These are phyloP conservation scores for Labroides dimidiatus DNA, from an alignment of 2,797 vertebrate species.

Conservation along the genomic window DNA sequence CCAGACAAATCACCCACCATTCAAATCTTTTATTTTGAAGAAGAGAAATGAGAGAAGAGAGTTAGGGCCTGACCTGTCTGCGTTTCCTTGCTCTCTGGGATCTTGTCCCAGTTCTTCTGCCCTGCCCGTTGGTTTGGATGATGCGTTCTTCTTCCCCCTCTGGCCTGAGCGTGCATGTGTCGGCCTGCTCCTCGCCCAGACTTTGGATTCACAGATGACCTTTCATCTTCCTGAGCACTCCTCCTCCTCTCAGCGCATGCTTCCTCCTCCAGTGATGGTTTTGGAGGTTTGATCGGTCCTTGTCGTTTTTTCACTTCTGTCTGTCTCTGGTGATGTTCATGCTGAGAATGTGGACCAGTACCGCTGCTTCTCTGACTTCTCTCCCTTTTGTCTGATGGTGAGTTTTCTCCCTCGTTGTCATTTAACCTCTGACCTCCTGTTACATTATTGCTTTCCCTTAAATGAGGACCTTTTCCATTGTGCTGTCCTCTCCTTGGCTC, in stretches of 20 bases:
- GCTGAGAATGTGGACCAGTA: conserved; percentile 48
- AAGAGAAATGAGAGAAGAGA: neutral
- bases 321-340: conserved; percentile 41
- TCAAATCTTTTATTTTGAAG: neutral
- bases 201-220: conserved; percentile 51
- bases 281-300: conserved; percentile 82
- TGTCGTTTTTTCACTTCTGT: conserved; percentile 69
- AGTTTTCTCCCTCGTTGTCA: conserved; percentile 44
- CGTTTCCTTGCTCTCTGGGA: conserved; percentile 95
- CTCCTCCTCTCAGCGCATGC: conserved; percentile 40
- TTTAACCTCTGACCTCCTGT: conserved; percentile 50
- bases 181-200: conserved; percentile 75
- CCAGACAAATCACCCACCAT: neutral
- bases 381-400: conserved; percentile 34
- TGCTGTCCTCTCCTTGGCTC: conserved; percentile 81
- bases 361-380: conserved; percentile 56
- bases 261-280: conserved; percentile 53
- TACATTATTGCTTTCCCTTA: conserved; percentile 75
- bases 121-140: conserved; percentile 80
- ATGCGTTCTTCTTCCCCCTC: conserved; percentile 81
- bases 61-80: conserved; percentile 89
- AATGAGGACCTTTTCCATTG: conserved; percentile 76
- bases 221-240: conserved; percentile 22
- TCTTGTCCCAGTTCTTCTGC: conserved; percentile 85
- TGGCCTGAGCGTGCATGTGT: conserved; percentile 75